These are phyloP conservation scores for Cepaea hortensis DNA, from an alignment of 2,888 invertebrate genomes.

Conservation along the genomic window DNA sequence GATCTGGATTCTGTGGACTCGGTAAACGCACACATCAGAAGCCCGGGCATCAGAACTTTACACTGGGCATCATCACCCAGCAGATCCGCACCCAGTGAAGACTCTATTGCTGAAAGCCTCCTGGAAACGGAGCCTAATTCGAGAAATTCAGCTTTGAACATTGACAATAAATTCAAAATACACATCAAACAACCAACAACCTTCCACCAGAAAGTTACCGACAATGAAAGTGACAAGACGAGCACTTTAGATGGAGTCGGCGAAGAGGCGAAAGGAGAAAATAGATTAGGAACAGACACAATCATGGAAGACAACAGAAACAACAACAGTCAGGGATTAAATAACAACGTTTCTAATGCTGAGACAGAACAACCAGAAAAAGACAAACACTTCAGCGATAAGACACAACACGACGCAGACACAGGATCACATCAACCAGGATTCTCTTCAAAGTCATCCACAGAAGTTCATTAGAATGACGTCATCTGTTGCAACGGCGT, in stretches of 20 bases:
- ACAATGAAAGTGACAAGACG: not conserved
- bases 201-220: not conserved
- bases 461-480: not conserved
- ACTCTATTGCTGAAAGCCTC: not conserved
- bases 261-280: no score
- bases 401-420: not conserved
- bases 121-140: not conserved
- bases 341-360: not conserved
- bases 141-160: not conserved
- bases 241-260: not conserved
- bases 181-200: not conserved
- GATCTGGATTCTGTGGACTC: not conserved
- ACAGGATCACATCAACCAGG: not conserved
- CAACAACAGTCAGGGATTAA: not conserved
- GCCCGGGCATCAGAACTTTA: not conserved
- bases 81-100: not conserved
- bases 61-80: not conserved
- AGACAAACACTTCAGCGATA: not conserved
- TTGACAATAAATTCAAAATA: not conserved
- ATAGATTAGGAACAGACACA: no score
- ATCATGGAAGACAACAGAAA: not conserved
- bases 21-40: not conserved
- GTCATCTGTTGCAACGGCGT: not conserved
- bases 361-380: no score
- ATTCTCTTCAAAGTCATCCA: not conserved